A percentile compares a stretch with the other conserved stretches of the same genome.
Conservation (phyloP, 1,140 invertebrate genomes). For the Lucilia cuprina region DNA sequence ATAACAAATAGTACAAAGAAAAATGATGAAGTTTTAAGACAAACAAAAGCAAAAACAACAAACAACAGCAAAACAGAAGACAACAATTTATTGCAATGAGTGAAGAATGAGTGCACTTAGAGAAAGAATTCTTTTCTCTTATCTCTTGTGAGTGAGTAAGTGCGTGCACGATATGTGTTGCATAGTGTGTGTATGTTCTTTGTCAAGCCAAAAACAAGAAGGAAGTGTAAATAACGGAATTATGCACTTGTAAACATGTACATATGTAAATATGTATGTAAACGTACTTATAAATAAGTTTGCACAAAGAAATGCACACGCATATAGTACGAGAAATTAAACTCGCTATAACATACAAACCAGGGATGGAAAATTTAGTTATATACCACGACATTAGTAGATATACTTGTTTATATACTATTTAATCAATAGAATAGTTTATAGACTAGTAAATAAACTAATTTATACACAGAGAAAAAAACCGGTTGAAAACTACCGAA, state of each 20-base stretch:
- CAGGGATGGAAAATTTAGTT: too few species aligned
- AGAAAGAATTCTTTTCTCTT: background rate
- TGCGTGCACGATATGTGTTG: background rate
- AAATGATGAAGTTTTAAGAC: background rate
- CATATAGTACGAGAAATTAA: too few species aligned
- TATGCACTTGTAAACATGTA: slow-evolving; percentile 7
- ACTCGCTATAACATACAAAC: too few species aligned
- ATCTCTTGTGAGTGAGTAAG: too few species aligned
- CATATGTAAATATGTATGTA: background rate
- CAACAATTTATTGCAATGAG: background rate
- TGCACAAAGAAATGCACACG: too few species aligned
- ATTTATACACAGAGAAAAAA: too few species aligned
- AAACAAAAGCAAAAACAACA: background rate
- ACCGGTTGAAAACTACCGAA: too few species aligned
- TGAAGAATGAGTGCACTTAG: background rate
- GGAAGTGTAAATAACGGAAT: slow-evolving; percentile 7
- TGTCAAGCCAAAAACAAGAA: slow-evolving; percentile 6
- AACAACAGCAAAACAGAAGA: background rate
- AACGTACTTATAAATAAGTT: background rate
- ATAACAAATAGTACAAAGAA: background rate
- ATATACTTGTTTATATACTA: too few species aligned
- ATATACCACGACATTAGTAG: too few species aligned
- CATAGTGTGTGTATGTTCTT: background rate
- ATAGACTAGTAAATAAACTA: too few species aligned
- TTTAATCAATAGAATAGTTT: too few species aligned